Conservation (phyloP, 2,888 invertebrate genomes). For the Watsonalla binaria region DNA sequence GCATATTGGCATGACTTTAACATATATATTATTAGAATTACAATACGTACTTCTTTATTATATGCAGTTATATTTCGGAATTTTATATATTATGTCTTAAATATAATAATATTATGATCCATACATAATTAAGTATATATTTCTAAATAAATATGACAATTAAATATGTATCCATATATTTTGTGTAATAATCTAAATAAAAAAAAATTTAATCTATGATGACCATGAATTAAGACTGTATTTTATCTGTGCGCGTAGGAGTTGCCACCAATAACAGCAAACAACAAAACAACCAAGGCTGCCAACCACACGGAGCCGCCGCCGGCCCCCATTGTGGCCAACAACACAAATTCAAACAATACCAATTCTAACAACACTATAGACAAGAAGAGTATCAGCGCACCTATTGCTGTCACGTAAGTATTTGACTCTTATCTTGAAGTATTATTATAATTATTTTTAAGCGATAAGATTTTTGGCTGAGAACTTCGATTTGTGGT, state of each 20-base stretch:
- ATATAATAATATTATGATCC: no score
- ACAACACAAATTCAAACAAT: conserved; percentile 27
- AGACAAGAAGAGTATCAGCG: conserved; percentile 72
- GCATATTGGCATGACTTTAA: conserved; percentile 61
- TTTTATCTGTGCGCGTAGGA: conserved; percentile 41
- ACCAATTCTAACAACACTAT: conserved; percentile 56
- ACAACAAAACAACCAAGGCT: conserved; percentile 54
- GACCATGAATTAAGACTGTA: neutral
- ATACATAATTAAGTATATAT: no score
- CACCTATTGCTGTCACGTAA: conserved; percentile 74
- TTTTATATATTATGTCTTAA: no score
- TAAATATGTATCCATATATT: no score
- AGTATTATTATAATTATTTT: no score
- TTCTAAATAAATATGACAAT: no score
- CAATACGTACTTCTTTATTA: neutral
- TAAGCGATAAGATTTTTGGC: no score
- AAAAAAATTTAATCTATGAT: neutral
- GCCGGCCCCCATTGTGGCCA: conserved; percentile 28
- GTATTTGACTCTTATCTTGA: no score
- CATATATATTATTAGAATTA: neutral
- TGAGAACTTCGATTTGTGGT: no score
- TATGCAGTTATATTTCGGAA: neutral
- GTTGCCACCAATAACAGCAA: conserved; percentile 62
- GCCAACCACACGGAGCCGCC: conserved; percentile 46
- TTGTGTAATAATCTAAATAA: no score